Evolutionary conservation across 2,113 vertebrate species (phyloP).

Genomic region (Forbesichthys agassizii): DNA sequence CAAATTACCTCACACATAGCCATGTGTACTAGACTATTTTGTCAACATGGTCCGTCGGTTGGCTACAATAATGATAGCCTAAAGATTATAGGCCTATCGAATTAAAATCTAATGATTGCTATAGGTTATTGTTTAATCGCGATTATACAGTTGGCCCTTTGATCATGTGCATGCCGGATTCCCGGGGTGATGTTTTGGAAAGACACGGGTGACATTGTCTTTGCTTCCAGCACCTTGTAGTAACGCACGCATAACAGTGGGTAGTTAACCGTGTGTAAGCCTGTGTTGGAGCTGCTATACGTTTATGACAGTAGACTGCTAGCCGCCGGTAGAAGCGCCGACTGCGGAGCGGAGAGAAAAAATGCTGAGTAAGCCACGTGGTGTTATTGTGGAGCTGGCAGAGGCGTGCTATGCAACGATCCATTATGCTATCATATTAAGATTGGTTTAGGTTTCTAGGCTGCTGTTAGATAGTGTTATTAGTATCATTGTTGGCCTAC

Average conservation of each 20-base stretch:
- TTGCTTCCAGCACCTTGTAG: constrained; percentile 9
- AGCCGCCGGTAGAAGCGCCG: constrained; percentile 15
- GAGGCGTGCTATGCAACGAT: constrained; percentile 24
- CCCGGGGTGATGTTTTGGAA: constrained; percentile 39
- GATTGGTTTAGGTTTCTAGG: too few relatives aligned
- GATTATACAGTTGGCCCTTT: constrained; percentile 14
- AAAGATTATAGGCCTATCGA: constrained; percentile 33
- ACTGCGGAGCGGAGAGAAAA: neutral
- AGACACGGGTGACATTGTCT: constrained; percentile 32
- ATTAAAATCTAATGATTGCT: constrained; percentile 41
- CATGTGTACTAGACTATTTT: constrained; percentile 18
- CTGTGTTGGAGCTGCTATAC: neutral
- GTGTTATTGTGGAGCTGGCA: constrained; percentile 1
- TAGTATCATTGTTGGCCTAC: too few relatives aligned
- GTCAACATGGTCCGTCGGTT: constrained; percentile 1
- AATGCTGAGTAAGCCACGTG: constrained; percentile 54
- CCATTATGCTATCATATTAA: too few relatives aligned
- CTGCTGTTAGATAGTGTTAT: too few relatives aligned
- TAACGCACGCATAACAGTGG: constrained; percentile 40
- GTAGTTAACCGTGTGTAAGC: neutral
- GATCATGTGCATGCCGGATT: constrained; percentile 22
- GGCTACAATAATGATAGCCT: neutral
- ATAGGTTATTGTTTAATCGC: constrained; percentile 44
- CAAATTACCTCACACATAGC: constrained; percentile 22
- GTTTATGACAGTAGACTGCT: neutral